Percentiles rank a stretch among this genome's conserved stretches.
phyloP scores from a whole-genome alignment of 2,888 invertebrate species.

The Meganola albula region DNA sequence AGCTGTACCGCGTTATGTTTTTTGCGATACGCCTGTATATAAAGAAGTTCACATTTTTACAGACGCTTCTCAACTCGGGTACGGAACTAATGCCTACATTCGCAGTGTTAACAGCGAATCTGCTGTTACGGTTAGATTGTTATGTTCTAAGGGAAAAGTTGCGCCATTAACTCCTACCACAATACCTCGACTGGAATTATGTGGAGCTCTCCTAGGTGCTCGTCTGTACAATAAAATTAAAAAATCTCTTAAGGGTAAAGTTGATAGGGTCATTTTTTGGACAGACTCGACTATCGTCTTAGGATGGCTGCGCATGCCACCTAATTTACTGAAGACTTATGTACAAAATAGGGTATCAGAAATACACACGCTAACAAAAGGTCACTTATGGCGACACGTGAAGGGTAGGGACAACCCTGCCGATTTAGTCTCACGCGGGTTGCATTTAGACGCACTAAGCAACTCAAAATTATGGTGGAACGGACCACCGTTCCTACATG shows the following conservation, averaged over 20 bases:
- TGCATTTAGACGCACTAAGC: not conserved
- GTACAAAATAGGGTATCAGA: not conserved
- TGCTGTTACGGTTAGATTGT: not conserved
- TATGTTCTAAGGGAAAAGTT: not conserved
- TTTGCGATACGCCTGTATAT: not conserved
- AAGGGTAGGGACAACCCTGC: not conserved
- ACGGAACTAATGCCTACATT: not conserved
- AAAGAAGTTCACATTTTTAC: not conserved
- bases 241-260: not conserved
- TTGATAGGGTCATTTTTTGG: not conserved
- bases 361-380: not conserved
- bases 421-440: not conserved
- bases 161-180: not conserved
- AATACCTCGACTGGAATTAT: not conserved
- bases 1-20: not conserved
- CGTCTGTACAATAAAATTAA: not conserved
- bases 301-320: not conserved
- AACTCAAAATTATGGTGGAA: not conserved
- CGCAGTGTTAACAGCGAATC: not conserved
- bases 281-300: not conserved
- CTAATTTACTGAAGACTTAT: not conserved
- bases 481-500: not conserved
- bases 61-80: not conserved
- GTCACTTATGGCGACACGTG: not conserved
- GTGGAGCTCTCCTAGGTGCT: not conserved